Conservation (phyloP, 2,113 vertebrate genomes). For the Crotalus horridus region DNA sequence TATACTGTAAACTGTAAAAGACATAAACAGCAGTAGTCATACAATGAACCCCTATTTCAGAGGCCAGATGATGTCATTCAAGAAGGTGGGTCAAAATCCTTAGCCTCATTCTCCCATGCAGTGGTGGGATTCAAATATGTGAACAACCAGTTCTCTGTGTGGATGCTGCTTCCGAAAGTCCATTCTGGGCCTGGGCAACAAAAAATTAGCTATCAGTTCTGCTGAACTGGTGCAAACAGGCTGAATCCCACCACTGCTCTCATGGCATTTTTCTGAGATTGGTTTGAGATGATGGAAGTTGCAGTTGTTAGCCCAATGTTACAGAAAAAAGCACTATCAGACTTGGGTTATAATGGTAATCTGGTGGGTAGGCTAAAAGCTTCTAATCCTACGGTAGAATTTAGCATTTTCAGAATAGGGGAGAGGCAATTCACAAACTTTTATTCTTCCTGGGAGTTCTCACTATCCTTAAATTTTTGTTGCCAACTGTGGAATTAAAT, state of each 20-base stretch:
- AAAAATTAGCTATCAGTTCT: too few relatives aligned
- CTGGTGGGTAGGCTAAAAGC: background rate
- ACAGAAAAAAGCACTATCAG: background rate
- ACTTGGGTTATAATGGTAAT: background rate
- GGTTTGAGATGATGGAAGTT: background rate
- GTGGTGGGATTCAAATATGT: too few relatives aligned
- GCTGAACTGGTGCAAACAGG: too few relatives aligned
- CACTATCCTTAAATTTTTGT: slow-evolving; percentile 13
- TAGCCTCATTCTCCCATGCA: background rate
- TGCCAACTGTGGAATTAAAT: background rate
- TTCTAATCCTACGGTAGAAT: background rate
- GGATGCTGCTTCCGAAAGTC: too few relatives aligned
- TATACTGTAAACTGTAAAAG: background rate
- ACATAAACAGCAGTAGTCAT: background rate
- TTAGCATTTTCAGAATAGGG: background rate
- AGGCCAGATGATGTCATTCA: background rate
- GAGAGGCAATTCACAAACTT: background rate
- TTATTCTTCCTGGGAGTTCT: background rate
- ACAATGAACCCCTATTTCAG: background rate
- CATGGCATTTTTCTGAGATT: background rate
- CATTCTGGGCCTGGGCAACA: too few relatives aligned
- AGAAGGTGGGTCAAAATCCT: background rate
- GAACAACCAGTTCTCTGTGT: too few relatives aligned
- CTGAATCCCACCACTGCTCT: background rate
- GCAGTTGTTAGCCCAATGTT: background rate